A percentile compares a stretch with the other conserved stretches of the same genome.
phyloP scores from a whole-genome alignment of 2,113 vertebrate genomes.

The Leptocoma aspasia region DNA sequence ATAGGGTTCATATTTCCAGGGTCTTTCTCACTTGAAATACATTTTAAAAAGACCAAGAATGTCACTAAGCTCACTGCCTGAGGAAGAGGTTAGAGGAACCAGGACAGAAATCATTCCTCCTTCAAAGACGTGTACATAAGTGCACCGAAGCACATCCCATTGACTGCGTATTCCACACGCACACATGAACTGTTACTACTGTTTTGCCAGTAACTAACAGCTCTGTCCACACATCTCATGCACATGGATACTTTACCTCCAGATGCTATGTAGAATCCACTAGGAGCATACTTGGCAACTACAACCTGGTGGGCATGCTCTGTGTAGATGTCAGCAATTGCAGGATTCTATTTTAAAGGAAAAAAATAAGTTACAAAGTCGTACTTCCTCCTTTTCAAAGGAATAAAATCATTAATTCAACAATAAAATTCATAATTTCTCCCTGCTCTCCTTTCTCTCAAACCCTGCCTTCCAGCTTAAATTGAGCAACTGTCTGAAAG shows the following conservation, averaged over 20 bases:
- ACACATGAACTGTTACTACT: background rate
- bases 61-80: background rate
- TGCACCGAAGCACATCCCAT: background rate
- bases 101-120: background rate
- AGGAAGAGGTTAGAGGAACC: background rate
- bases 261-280: constrained; percentile 95
- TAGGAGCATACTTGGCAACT: constrained; percentile 94
- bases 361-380: background rate
- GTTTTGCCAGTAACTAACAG: background rate
- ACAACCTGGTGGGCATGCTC: constrained; percentile 91
- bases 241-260: constrained; percentile 77
- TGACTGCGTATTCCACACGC: background rate
- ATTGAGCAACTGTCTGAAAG: background rate
- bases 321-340: constrained; percentile 94
- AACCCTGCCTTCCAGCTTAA: background rate
- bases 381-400: background rate
- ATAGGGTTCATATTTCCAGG: background rate
- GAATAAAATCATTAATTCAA: background rate
- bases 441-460: background rate
- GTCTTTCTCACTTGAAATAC: background rate
- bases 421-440: background rate
- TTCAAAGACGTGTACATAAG: rapidly evolving
- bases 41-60: background rate
- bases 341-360: constrained; percentile 82
- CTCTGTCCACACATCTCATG: background rate